A percentile compares a stretch with the other conserved stretches of the same genome.
Evolutionary conservation across 1,140 invertebrate species (phyloP).

Genomic region (Sitobion miscanthi): DNA sequence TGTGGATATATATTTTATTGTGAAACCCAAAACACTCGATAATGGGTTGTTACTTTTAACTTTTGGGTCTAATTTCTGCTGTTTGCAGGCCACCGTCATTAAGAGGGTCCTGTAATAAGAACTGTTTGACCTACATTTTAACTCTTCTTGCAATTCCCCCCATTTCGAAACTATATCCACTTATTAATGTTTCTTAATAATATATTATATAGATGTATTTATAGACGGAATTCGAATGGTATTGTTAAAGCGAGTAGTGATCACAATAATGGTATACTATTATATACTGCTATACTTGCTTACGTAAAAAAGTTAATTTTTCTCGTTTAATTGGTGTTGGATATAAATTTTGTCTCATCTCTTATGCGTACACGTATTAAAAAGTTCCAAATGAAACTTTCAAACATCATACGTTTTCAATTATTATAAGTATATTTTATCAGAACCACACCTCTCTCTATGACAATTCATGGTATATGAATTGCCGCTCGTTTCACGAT

Average conservation of each 20-base stretch:
- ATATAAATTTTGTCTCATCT: not conserved
- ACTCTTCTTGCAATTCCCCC: not conserved
- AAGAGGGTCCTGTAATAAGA: slow-evolving; percentile 1
- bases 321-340: not conserved
- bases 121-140: not conserved
- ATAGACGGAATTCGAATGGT: not conserved
- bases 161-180: slow-evolving; percentile 16
- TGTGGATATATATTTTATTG: not conserved
- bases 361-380: not conserved
- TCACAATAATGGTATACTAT: not conserved
- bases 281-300: not conserved
- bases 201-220: not conserved
- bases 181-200: not conserved
- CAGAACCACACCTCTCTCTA: not conserved
- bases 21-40: slow-evolving; percentile 5
- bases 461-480: not conserved
- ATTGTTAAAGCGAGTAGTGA: not conserved
- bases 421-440: not conserved
- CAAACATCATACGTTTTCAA: not conserved
- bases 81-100: slow-evolving; percentile 4
- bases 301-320: not conserved
- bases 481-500: not conserved
- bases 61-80: slow-evolving; percentile 26
- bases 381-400: not conserved
- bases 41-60: slow-evolving; percentile 33